phyloP scores from a whole-genome alignment of 2,797 vertebrate species.

The Phrynocephalus forsythii region DNA sequence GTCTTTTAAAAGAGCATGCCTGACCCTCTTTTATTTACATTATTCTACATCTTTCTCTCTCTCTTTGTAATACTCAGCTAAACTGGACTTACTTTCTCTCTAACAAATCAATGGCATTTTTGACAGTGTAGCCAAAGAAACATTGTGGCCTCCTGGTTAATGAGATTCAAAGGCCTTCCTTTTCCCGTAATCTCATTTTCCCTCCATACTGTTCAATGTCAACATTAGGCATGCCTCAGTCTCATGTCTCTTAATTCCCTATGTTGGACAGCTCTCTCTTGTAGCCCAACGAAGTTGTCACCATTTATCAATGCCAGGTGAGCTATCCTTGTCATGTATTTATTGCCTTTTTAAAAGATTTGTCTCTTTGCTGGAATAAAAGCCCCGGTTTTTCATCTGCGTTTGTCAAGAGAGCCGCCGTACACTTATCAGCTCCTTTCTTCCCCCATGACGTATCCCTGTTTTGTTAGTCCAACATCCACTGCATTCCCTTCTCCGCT shows the following conservation, averaged over 20 bases:
- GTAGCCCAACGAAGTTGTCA: conserved; percentile 35
- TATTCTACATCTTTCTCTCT: not conserved
- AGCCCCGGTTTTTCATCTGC: conserved; percentile 40
- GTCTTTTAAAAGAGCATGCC: conserved; percentile 36
- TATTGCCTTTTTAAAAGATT: conserved; percentile 59
- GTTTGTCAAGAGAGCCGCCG: conserved; percentile 49
- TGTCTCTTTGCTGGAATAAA: conserved; percentile 43
- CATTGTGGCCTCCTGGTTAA: conserved; percentile 19
- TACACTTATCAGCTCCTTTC: conserved; percentile 28
- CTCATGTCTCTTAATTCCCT: conserved; percentile 22
- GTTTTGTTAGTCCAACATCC: conserved; percentile 41
- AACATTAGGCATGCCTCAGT: conserved; percentile 32
- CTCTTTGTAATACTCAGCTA: not conserved
- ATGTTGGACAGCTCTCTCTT: conserved; percentile 41
- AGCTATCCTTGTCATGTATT: conserved; percentile 48
- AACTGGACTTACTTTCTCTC: not conserved
- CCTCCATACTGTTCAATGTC: conserved; percentile 55
- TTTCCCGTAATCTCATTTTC: conserved; percentile 7
- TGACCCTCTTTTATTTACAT: conserved; percentile 47
- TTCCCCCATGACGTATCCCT: conserved; percentile 30
- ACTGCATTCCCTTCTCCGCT: conserved; percentile 20
- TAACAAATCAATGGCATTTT: not conserved
- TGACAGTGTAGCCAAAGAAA: conserved; percentile 15
- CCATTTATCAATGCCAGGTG: conserved; percentile 49
- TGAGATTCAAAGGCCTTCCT: conserved; percentile 32